phyloP scores from a whole-genome alignment of 2,797 vertebrate species.

The Synaphobranchus kaupii region DNA sequence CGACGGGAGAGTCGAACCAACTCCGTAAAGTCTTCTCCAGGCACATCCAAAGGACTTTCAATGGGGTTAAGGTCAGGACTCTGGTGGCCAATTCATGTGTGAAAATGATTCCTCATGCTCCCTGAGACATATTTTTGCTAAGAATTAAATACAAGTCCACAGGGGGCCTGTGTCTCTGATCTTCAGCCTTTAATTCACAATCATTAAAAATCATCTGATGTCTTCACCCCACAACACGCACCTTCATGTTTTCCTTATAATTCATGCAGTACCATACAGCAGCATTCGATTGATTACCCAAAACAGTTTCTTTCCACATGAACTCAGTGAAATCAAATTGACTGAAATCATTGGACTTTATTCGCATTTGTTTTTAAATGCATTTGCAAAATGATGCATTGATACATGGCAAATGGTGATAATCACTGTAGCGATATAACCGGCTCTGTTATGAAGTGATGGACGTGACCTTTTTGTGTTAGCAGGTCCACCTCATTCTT shows the following conservation, averaged over 20 bases:
- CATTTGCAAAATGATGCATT: neutral
- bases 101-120: too few relatives aligned
- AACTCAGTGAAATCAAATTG: too few relatives aligned
- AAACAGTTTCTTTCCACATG: too few relatives aligned
- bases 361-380: neutral
- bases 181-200: neutral
- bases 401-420: neutral
- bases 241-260: neutral
- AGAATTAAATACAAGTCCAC: neutral
- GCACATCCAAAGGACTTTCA: too few relatives aligned
- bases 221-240: neutral
- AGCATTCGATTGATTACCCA: neutral
- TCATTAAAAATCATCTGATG: neutral
- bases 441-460: neutral
- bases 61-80: too few relatives aligned
- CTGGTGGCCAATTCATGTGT: too few relatives aligned
- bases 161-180: neutral
- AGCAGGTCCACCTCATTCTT: neutral
- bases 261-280: neutral
- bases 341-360: too few relatives aligned
- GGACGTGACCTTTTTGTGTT: neutral
- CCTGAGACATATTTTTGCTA: neutral
- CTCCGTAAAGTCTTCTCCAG: too few relatives aligned
- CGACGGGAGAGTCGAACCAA: too few relatives aligned
- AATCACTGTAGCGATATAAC: neutral